Evolutionary conservation across 2,888 invertebrate genomes (phyloP).

Genomic region (Choristoneura rosaceana): DNA sequence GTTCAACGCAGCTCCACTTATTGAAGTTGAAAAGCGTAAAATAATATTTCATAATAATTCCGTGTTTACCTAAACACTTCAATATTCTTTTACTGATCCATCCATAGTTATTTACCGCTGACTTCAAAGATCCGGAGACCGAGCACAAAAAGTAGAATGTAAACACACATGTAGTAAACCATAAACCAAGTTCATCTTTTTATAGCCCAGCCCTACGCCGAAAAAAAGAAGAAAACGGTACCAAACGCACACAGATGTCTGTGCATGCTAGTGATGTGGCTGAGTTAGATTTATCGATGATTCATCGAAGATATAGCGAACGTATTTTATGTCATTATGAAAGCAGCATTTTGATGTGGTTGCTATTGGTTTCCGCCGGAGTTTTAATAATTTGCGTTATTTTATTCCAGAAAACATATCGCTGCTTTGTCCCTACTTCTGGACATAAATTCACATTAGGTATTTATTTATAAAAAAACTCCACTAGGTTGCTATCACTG

Average conservation of each 20-base stretch:
- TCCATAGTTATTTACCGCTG: conserved; percentile 22
- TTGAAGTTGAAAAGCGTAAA: background rate
- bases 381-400: too few relatives aligned
- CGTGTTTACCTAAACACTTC: conserved; percentile 12
- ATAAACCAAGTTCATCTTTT: conserved; percentile 43
- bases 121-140: conserved; percentile 41
- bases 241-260: conserved; percentile 40
- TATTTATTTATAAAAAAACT: too few relatives aligned
- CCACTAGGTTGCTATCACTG: too few relatives aligned
- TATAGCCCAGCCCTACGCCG: conserved; percentile 42
- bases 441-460: too few relatives aligned
- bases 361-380: background rate
- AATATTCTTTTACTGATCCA: conserved; percentile 18
- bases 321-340: background rate
- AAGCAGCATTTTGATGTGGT: background rate
- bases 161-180: conserved; percentile 41
- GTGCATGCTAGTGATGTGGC: conserved; percentile 32
- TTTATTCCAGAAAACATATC: too few relatives aligned
- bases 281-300: conserved; percentile 16
- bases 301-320: background rate
- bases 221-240: conserved; percentile 41
- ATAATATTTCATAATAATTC: conserved; percentile 5
- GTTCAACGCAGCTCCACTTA: background rate
- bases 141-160: conserved; percentile 41
- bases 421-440: too few relatives aligned